Evolutionary conservation across 37 sponge, comb jelly and placozoan species (phyloP).

Genomic region (Spongilla lacustris): DNA sequence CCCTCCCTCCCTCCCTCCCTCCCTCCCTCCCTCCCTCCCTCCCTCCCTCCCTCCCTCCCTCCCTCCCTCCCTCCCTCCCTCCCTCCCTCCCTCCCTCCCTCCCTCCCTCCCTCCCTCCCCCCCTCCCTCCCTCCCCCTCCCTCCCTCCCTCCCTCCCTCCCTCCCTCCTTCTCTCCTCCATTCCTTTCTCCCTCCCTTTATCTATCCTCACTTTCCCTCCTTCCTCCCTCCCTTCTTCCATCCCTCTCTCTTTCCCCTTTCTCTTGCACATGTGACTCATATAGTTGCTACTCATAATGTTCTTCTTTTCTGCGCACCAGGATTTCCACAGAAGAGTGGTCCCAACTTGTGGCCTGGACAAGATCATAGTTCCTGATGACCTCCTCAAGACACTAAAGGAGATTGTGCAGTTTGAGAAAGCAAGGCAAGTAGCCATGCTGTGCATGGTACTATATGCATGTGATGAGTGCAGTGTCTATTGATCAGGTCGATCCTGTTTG

Average conservation of each 20-base stretch:
- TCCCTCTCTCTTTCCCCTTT: no score
- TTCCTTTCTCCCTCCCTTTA: constrained; percentile 2
- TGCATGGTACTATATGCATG: neutral
- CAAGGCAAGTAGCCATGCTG: constrained; percentile 32
- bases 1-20: neutral
- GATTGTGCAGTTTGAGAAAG: constrained; percentile 86
- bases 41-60: no score
- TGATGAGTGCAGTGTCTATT: neutral
- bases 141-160: no score
- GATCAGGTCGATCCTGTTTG: constrained; percentile 79
- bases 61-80: no score
- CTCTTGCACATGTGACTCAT: no score
- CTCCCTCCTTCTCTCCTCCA: neutral
- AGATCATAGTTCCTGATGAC: constrained; percentile 59
- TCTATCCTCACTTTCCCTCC: neutral
- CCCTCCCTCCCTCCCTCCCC: no score
- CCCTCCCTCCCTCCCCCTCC: no score
- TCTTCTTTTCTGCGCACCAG: no score
- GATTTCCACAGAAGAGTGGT: constrained; percentile 85
- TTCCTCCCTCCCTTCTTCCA: no score
- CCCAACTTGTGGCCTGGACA: constrained; percentile 71
- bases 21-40: no score
- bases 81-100: no score
- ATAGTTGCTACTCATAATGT: no score
- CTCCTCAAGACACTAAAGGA: constrained; percentile 51